Base-by-base conservation (phyloP, 2,888 invertebrate species). In the Melieria picta region DNA sequence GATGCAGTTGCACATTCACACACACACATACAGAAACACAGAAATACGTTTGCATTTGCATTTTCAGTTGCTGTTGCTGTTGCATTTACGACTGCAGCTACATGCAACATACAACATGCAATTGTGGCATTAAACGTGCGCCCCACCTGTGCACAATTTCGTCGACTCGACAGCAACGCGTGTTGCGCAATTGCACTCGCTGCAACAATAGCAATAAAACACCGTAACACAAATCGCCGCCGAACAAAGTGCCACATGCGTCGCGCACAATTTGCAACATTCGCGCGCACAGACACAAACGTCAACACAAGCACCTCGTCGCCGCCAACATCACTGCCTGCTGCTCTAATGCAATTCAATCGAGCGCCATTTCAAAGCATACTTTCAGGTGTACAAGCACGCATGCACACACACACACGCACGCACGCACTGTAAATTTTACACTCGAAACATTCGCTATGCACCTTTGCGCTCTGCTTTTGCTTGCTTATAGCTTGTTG, bases 51-150 rank as follows among this genome's bases (percentile, higher is more conserved):
- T 30, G 30, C 50, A 56, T 56, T 56, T 13, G 30, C 46, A 65
- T 65, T 67, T 67, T 60, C 16, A 47, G 57, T 10, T 9, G 13
- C 48, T 9, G 7, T 50, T 60, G 16, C 11, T 45, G 50, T 7
- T 43, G 52, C 42, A 61, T 30, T 6, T 4, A 5, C 0, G 6
- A 13, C 16, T 7, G 7, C n/a, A 55, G 16, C 10, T 7, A 55
- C 55, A 55, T 55, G 55, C 55, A 11, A 55, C 9, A 13, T 48
- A 43, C n/a, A 7, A 45, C 67, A 67, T 67, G 67, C 67, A 45
- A 67, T 60, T 60, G 48, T 67, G 16, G 60, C 67, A 67, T 60
- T 67, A 60, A 67, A 52, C 30, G 30, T 30, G 30, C 30, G 30
- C 30, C 30, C 30, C 30, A 30, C 30, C 30, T 30, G 30, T 2